Evolutionary conservation across 2,113 vertebrate genomes (phyloP).

Genomic region (Ammodramus savannarum): DNA sequence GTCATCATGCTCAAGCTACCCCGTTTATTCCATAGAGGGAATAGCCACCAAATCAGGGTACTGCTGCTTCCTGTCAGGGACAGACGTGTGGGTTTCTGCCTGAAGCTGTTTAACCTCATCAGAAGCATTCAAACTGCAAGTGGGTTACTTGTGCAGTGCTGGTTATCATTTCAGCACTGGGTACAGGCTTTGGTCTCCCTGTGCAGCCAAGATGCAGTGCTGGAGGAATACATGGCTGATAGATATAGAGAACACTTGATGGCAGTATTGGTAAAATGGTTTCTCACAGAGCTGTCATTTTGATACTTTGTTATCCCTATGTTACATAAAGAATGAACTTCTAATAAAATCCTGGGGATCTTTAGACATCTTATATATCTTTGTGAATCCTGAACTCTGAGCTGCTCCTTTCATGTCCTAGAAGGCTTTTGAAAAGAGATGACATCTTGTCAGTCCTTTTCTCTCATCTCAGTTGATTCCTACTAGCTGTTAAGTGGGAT

Average conservation of each 20-base stretch:
- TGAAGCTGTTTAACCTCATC: background rate
- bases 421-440: background rate
- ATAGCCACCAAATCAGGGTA: background rate
- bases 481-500: background rate
- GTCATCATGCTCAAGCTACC: background rate
- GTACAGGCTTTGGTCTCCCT: background rate
- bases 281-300: background rate
- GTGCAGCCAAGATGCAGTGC: background rate
- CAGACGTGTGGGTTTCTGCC: background rate
- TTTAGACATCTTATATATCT: background rate
- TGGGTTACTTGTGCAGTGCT: background rate
- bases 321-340: background rate
- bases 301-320: background rate
- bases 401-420: background rate
- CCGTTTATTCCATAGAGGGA: background rate
- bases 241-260: background rate
- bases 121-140: background rate
- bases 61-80: background rate
- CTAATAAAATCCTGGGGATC: background rate
- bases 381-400: background rate
- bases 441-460: background rate
- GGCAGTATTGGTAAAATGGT: constrained; percentile 42
- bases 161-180: background rate
- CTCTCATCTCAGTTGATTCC: background rate
- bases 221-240: background rate